Base-by-base conservation (phyloP, 2,113 vertebrate species). In the Seriola quinqueradiata region DNA sequence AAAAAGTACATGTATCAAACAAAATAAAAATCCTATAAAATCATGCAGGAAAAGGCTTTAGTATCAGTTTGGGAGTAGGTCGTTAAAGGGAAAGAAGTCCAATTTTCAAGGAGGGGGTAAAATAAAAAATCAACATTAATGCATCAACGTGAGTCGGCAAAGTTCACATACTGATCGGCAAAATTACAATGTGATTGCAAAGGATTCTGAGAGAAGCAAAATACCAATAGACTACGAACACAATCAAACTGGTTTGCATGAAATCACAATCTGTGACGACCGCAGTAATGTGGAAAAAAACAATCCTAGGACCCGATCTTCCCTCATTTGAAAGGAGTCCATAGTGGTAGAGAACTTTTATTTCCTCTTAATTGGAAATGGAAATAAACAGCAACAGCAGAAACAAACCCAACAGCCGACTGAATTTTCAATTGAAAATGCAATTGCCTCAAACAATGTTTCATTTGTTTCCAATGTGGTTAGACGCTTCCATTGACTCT, bases 151-250 rank as follows among this genome's bases (percentile, higher is more conserved):
- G 40, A 82, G 86, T 87, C 44, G 40, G 89, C 78, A 83, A 92
- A 89, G 89, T 94, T 94, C 87, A 88, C 94, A 94, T 94, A 94
- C 90, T 86, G 85, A 87, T 91, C 77, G 72, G 89, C 94, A 93
- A 95, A 93, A 96, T 95, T 95, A 96, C 96, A 95, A 97, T 67
- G 84, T 90, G 91, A 92, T 85, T 89, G 91, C 88, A 90, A 89
- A 90, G 71, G 89, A 92, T 92, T 93, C 83, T 79, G 87, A 89
- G 88, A 92, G 91, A 88, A 89, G 85, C 86, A 86, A 94, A 94
- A 93, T 89, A 94, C 88, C 91, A 91, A 90, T 81, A 90, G 91
- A 93, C 87, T 78, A 92, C 89, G 87, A 95, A 93, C 90, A 93
- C 93, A 94, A 93, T 87, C 80, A 84, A 92, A 90, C 65, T 81